Evolutionary conservation across 2,113 vertebrate species (phyloP).

Genomic region (Channa maculata): DNA sequence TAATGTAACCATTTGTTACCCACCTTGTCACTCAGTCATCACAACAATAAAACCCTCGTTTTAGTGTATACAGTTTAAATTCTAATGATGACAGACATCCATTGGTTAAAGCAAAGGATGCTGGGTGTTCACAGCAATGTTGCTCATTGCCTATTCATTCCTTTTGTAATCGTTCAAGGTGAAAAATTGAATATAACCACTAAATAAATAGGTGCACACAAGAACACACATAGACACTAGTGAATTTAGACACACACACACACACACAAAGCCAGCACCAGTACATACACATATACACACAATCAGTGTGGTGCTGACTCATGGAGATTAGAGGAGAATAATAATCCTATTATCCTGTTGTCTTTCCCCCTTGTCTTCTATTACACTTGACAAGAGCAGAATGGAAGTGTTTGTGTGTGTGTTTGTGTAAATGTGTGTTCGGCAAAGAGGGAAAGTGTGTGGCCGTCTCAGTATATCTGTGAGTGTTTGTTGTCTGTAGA

Average conservation of each 20-base stretch:
- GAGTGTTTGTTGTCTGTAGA: slow-evolving; percentile 2
- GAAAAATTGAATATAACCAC: slow-evolving; percentile 16
- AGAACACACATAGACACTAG: slow-evolving; percentile 19
- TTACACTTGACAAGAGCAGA: slow-evolving; percentile 58
- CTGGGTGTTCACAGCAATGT: neutral
- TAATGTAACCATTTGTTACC: neutral
- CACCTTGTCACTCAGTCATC: neutral
- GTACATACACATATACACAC: slow-evolving; percentile 23
- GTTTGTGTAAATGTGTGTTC: slow-evolving; percentile 10
- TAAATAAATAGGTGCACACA: neutral
- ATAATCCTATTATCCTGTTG: slow-evolving; percentile 77
- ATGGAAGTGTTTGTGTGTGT: slow-evolving; percentile 28
- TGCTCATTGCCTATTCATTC: neutral
- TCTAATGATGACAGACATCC: neutral
- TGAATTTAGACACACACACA: slow-evolving; percentile 25
- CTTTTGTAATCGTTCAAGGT: slow-evolving; percentile 23
- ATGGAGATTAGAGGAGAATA: slow-evolving; percentile 73
- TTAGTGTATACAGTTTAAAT: neutral
- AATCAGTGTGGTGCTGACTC: slow-evolving; percentile 64
- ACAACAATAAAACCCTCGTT: too few relatives aligned
- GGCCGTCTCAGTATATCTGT: neutral
- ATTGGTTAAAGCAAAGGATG: neutral
- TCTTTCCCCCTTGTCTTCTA: slow-evolving; percentile 64
- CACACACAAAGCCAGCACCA: slow-evolving; percentile 6
- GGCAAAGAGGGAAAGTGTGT: neutral